Base-by-base conservation (phyloP, 2,113 vertebrate species). In the Pterophyllum scalare region DNA sequence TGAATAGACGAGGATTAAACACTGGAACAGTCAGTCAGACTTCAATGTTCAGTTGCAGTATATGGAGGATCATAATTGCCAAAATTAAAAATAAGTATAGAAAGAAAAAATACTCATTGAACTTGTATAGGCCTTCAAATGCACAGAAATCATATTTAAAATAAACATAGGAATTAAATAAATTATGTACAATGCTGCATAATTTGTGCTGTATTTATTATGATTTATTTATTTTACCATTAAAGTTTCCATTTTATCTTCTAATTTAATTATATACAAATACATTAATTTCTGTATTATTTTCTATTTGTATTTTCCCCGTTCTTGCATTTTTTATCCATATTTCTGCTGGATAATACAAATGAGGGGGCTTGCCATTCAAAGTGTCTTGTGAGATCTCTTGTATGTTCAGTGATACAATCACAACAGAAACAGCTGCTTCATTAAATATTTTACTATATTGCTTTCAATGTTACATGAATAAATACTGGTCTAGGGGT, bases 31-130 rank as follows among this genome's bases (percentile, higher is more conserved):
- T 52, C 24, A 52, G 1, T 54, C 24, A 31, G 31, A 54, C 67
- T 52, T 52, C 52, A 26, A 54, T 0, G 46, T 13, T 31, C 20
- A 33, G 46, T n/a, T 54, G 46, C 4, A 8, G 40, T 0, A 0
- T 52, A 13, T 31, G 15, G 9, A 28, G 40, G 64, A 28, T 40
- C 15, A 70, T 28, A 43, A 49, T 12, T 49, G 40, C 5, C 26
- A 52, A 52, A 72, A 52, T 72, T 52, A 52, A 46, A 72, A 52
- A 72, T 43, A 26, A 72, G 43, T 52, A 72, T 2, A 52, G 65
- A 52, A 52, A 3, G 24, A 52, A 72, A 52, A 13, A 72, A n/a
- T 6, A 1, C 65, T 52, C n/a, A 14, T 5, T 46, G 13, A 46
- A 46, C 10, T 49, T 46, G 19, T 26, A 46, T 67, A 49, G 7